Evolutionary conservation across 1,140 invertebrate genomes (phyloP).

Genomic region (Mercenaria mercenaria): DNA sequence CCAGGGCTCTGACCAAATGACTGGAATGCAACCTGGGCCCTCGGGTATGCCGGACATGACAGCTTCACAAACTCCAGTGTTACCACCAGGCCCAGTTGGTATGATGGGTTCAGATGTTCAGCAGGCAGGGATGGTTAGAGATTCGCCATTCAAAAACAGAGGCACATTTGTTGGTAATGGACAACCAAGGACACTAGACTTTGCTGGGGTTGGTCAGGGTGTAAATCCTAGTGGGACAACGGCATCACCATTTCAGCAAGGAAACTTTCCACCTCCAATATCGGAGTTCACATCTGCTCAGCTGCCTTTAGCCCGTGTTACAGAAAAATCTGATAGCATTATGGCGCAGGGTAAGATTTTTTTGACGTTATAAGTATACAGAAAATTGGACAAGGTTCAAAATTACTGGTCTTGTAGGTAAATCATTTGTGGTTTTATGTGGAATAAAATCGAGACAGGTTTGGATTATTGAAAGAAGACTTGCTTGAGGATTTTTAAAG

Average conservation of each 20-base stretch:
- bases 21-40: background rate
- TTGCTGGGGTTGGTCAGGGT: background rate
- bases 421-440: too few relatives aligned
- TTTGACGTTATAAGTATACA: too few relatives aligned
- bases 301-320: conserved; percentile 45
- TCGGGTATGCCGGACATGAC: background rate
- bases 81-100: background rate
- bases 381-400: too few relatives aligned
- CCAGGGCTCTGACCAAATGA: background rate
- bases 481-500: too few relatives aligned
- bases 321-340: conserved; percentile 56
- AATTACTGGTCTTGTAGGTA: too few relatives aligned
- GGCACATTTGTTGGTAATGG: conserved; percentile 41
- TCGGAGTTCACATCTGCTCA: conserved; percentile 63
- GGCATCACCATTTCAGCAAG: background rate
- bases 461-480: background rate
- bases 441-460: background rate
- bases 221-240: background rate
- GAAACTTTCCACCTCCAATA: conserved; percentile 27
- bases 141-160: background rate
- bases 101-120: background rate
- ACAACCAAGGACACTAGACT: conserved; percentile 49
- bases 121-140: background rate
- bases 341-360: conserved; percentile 45
- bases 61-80: background rate